Conservation (phyloP, 1,140 invertebrate genomes). For the Drosophila takahashii region DNA sequence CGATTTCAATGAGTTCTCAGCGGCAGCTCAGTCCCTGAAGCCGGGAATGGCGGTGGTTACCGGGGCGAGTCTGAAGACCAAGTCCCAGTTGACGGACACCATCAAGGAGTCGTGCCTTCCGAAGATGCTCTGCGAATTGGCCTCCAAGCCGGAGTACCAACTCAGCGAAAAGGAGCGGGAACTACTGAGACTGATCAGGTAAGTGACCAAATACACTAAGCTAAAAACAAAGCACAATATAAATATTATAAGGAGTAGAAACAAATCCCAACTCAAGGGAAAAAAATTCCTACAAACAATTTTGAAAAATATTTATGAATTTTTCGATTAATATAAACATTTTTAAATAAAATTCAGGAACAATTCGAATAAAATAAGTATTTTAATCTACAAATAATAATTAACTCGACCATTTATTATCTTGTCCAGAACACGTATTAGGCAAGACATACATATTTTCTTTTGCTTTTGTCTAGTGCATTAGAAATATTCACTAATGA, state of each 20-base stretch:
- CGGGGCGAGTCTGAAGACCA: slow-evolving; percentile 64
- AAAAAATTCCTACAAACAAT: not conserved
- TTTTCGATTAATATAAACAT: not conserved
- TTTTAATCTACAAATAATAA: no score
- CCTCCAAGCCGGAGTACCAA: slow-evolving; percentile 87
- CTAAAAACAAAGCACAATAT: not conserved
- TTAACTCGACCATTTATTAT: no score
- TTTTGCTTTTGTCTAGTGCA: no score
- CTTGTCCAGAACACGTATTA: no score
- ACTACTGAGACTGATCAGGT: slow-evolving; percentile 90
- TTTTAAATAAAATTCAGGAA: no score
- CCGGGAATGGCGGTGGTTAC: slow-evolving; percentile 45
- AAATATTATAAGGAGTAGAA: no score
- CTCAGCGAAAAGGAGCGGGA: slow-evolving; percentile 90
- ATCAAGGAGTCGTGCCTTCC: slow-evolving; percentile 88
- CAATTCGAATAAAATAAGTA: no score
- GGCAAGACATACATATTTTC: no score
- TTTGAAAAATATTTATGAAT: no score
- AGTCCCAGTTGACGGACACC: slow-evolving; percentile 75
- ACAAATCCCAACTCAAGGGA: no score
- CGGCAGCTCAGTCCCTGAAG: slow-evolving; percentile 69
- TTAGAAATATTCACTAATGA: no score
- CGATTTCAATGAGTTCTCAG: slow-evolving; percentile 76
- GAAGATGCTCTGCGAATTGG: slow-evolving; percentile 91
- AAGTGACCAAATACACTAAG: slow-evolving; percentile 51